Evolutionary conservation across 2,797 vertebrate genomes (phyloP).

Genomic region (Micrastur ruficollis): DNA sequence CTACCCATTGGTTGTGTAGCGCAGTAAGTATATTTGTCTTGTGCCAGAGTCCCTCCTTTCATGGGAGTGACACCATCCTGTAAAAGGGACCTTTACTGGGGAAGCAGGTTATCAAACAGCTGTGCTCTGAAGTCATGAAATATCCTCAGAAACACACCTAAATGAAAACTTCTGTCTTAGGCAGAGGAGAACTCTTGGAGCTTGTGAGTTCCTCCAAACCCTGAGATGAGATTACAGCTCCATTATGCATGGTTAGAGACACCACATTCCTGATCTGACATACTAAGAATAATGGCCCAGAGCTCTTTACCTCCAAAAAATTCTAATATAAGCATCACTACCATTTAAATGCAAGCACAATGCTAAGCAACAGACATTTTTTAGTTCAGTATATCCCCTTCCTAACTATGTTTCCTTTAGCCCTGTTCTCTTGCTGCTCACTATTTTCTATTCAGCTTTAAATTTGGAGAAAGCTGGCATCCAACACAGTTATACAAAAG

Average conservation of each 20-base stretch:
- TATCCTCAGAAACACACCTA: neutral
- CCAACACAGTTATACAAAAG: neutral
- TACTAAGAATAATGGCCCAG: neutral
- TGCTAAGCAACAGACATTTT: neutral
- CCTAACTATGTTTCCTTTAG: neutral
- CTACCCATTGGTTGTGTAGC: neutral
- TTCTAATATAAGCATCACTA: neutral
- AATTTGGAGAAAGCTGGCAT: neutral
- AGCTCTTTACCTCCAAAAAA: slow-evolving; percentile 12
- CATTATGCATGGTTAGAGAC: neutral
- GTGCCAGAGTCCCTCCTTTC: neutral
- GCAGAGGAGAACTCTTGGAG: neutral
- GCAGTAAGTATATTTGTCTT: neutral
- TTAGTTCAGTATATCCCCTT: neutral
- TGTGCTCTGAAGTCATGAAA: neutral
- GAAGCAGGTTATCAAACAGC: neutral
- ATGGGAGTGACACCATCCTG: neutral
- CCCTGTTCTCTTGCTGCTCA: neutral
- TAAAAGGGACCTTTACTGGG: neutral
- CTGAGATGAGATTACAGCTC: neutral
- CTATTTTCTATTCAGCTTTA: neutral
- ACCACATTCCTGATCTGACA: slow-evolving; percentile 19
- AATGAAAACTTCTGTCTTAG: neutral
- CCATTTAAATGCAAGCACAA: neutral
- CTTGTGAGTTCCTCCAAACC: neutral